These are phyloP conservation scores for Nesoenas mayeri DNA, from an alignment of 2,113 vertebrate species.

Conservation along the genomic window DNA sequence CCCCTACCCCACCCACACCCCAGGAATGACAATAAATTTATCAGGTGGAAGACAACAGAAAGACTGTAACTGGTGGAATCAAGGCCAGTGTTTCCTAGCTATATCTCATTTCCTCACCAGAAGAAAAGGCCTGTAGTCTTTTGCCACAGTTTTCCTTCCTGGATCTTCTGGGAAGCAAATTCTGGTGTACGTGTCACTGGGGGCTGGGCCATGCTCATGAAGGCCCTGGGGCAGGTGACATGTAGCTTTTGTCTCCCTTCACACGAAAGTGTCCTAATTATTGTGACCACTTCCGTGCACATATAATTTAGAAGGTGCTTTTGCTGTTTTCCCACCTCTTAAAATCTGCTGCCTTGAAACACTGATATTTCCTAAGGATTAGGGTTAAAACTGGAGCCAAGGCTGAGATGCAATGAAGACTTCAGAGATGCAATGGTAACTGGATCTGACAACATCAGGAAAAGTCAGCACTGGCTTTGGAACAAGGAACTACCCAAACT, in stretches of 20 bases:
- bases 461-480: not conserved
- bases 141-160: not conserved
- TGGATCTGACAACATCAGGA: conserved; percentile 20
- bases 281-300: not conserved
- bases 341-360: not conserved
- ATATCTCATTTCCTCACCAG: not conserved
- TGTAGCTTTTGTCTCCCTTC: not conserved
- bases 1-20: too few species aligned
- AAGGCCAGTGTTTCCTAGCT: not conserved
- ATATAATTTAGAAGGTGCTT: fast-evolving
- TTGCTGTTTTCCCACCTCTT: not conserved
- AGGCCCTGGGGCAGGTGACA: fast-evolving
- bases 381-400: not conserved
- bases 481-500: not conserved
- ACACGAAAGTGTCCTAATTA: not conserved
- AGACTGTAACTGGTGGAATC: fast-evolving
- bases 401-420: not conserved
- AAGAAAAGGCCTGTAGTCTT: not conserved
- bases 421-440: not conserved
- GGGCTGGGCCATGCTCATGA: fast-evolving
- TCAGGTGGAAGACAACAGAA: not conserved
- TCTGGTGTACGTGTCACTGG: fast-evolving
- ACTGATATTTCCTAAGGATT: not conserved
- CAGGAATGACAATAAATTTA: not conserved
- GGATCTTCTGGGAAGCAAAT: not conserved